Evolutionary conservation across 2,113 vertebrate species (phyloP).

Genomic region (Salvelinus alpinus): DNA sequence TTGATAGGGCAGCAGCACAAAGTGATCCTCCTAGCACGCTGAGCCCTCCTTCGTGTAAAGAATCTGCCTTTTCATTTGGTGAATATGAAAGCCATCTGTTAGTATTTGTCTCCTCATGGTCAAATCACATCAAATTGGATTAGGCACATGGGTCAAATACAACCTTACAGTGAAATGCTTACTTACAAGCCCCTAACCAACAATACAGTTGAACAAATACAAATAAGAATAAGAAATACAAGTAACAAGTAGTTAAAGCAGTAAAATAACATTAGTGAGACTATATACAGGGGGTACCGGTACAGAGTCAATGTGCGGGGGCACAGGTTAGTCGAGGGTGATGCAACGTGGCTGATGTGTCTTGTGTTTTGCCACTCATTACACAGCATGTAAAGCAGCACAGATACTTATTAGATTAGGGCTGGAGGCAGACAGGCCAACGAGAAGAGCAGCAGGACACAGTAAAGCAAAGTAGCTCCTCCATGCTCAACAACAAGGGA

Average conservation of each 20-base stretch:
- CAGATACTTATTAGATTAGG: constrained; percentile 63
- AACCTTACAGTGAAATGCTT: too few relatives aligned
- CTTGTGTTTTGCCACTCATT: constrained; percentile 62
- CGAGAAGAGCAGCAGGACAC: constrained; percentile 30
- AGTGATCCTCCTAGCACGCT: not conserved
- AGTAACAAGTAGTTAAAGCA: too few relatives aligned
- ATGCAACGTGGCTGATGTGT: constrained; percentile 48
- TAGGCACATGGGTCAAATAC: too few relatives aligned
- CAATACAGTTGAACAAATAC: too few relatives aligned
- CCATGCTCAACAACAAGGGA: not conserved
- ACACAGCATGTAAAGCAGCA: constrained; percentile 45
- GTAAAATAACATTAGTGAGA: too few relatives aligned
- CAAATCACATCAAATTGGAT: too few relatives aligned
- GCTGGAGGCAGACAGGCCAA: constrained; percentile 37
- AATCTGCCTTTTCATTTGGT: constrained; percentile 54
- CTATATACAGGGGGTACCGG: too few relatives aligned
- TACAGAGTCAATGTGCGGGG: too few relatives aligned
- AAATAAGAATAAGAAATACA: too few relatives aligned
- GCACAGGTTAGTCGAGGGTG: too few relatives aligned
- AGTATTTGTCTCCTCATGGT: constrained; percentile 51
- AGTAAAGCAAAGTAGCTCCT: too few relatives aligned
- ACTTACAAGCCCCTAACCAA: too few relatives aligned
- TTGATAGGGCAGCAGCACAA: not conserved
- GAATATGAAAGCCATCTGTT: constrained; percentile 73
- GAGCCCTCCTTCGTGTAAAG: constrained; percentile 35